Percentiles rank a stretch among this genome's conserved stretches.
These are phyloP conservation scores for Cottoperca gobio DNA, from an alignment of 2,797 vertebrate species.

Conservation along the genomic window DNA sequence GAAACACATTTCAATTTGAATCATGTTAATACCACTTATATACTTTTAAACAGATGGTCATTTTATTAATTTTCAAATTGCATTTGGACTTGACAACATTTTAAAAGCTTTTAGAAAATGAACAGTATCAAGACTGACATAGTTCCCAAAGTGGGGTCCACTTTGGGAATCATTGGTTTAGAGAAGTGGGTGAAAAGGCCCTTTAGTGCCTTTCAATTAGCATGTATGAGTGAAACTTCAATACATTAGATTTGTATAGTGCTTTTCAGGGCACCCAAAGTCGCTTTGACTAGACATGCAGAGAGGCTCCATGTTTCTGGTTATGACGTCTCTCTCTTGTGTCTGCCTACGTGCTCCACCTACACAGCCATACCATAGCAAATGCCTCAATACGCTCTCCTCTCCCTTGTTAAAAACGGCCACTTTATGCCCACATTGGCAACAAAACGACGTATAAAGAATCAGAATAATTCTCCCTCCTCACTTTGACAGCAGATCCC, in stretches of 20 bases:
- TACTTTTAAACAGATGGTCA: too few relatives aligned
- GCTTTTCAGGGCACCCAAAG: too few relatives aligned
- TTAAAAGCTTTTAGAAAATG: too few relatives aligned
- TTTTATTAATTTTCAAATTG: too few relatives aligned
- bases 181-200: not conserved
- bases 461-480: constrained; percentile 76
- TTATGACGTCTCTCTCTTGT: constrained; percentile 50
- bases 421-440: constrained; percentile 74
- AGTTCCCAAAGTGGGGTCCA: too few relatives aligned
- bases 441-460: constrained; percentile 61
- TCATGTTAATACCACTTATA: too few relatives aligned
- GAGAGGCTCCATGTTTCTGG: constrained; percentile 30
- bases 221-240: constrained; percentile 30
- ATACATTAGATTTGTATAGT: too few relatives aligned
- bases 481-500: constrained; percentile 67
- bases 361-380: constrained; percentile 76
- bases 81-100: too few relatives aligned
- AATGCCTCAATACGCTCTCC: constrained; percentile 42
- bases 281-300: constrained; percentile 20
- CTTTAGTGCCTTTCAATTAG: not conserved
- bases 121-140: too few relatives aligned
- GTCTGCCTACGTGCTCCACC: constrained; percentile 65
- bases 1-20: too few relatives aligned
- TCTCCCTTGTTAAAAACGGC: constrained; percentile 43
- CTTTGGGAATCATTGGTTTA: not conserved